phyloP scores from a whole-genome alignment of 2,797 vertebrate genomes.

The Macropus fuliginosus region DNA sequence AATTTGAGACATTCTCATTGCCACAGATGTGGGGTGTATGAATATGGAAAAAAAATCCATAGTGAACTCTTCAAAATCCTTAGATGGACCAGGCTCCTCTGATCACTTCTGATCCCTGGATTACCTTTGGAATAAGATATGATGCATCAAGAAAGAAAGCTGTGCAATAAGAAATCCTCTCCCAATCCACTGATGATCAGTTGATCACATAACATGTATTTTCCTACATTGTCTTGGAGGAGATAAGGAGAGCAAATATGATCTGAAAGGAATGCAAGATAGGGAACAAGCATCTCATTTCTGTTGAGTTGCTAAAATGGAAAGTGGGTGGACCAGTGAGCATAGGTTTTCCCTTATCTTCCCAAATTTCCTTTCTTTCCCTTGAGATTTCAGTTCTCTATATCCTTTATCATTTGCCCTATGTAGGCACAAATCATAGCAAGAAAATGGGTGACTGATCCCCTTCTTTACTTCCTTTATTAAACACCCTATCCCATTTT shows the following conservation, averaged over 20 bases:
- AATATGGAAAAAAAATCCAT: slow-evolving; percentile 37
- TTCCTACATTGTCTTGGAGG: neutral
- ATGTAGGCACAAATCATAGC: neutral
- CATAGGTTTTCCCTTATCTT: neutral
- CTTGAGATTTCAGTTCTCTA: neutral
- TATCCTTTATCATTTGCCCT: neutral
- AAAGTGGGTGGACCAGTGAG: neutral
- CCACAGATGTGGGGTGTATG: neutral
- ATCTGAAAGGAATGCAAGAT: neutral
- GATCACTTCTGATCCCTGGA: neutral
- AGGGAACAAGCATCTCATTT: neutral
- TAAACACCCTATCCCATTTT: neutral
- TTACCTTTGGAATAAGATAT: slow-evolving; percentile 8
- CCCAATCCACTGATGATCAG: neutral
- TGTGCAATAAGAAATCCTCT: slow-evolving; percentile 28
- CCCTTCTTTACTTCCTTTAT: neutral
- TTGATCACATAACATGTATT: neutral
- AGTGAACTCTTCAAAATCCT: neutral
- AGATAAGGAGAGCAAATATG: neutral
- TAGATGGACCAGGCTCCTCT: neutral
- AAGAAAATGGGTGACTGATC: neutral
- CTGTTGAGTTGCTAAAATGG: neutral
- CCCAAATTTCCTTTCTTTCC: neutral
- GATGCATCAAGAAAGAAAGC: neutral
- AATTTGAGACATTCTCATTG: slow-evolving; percentile 46